phyloP scores from a whole-genome alignment of 1,140 invertebrate genomes.

The Drosophila orosa region DNA sequence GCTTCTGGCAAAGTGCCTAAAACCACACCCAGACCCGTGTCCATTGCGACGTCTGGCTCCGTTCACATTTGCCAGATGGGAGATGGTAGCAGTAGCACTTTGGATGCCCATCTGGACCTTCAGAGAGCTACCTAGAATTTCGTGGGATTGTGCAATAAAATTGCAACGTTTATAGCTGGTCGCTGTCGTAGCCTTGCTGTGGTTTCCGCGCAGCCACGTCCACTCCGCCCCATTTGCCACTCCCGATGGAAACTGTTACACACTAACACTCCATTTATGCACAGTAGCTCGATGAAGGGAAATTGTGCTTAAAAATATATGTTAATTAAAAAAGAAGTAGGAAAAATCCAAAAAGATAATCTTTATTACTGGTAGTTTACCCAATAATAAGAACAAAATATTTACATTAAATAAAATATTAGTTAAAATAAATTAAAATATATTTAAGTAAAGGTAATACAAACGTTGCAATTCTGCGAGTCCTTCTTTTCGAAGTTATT shows the following conservation, averaged over 20 bases:
- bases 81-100: constrained; percentile 31
- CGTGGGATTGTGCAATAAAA: constrained; percentile 52
- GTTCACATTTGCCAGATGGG: background rate
- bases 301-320: background rate
- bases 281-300: background rate
- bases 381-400: background rate
- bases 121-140: constrained; percentile 31
- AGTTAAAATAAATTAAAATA: background rate
- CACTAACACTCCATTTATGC: constrained; percentile 17
- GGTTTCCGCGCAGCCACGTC: constrained; percentile 31
- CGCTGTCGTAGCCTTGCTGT: constrained; percentile 41
- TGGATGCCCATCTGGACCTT: constrained; percentile 42
- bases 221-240: constrained; percentile 51
- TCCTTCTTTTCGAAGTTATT: background rate
- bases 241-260: constrained; percentile 43
- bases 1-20: constrained; percentile 34
- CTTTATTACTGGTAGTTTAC: background rate
- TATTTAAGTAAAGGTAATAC: background rate
- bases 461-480: too few relatives aligned
- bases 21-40: background rate
- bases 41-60: background rate
- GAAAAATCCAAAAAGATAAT: background rate
- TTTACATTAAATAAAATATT: background rate
- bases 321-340: background rate
- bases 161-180: constrained; percentile 67